Percentiles rank a stretch among this genome's conserved stretches.
phyloP scores from a whole-genome alignment of 2,797 vertebrate species.

The Parambassis ranga region DNA sequence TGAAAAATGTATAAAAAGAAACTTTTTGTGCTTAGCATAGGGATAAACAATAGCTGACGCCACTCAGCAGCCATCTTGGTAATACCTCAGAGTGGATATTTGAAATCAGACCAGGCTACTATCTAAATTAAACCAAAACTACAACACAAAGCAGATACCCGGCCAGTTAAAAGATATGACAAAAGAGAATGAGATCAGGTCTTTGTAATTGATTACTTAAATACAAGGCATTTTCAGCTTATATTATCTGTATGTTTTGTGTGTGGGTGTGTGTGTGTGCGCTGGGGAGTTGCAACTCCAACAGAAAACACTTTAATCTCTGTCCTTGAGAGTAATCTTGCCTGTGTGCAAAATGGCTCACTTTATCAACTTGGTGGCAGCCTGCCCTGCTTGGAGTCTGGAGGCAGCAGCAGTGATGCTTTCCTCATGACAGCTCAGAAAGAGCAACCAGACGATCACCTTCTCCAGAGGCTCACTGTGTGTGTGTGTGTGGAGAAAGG shows the following conservation, averaged over 20 bases:
- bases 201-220: not conserved
- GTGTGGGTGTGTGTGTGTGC: conserved; percentile 18
- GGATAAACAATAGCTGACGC: no score
- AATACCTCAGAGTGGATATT: no score
- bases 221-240: not conserved
- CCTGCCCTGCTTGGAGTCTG: conserved; percentile 73
- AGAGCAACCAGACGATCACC: conserved; percentile 60
- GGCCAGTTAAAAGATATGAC: no score
- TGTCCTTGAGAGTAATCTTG: conserved; percentile 84
- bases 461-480: conserved; percentile 51
- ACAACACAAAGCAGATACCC: no score
- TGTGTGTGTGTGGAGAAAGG: no score
- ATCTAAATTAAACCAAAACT: no score
- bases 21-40: no score
- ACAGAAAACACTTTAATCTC: conserved; percentile 77
- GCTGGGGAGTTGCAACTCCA: conserved; percentile 50
- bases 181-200: not conserved
- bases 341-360: conserved; percentile 79
- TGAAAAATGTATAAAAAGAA: no score
- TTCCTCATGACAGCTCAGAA: conserved; percentile 65
- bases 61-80: no score
- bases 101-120: no score
- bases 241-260: no score
- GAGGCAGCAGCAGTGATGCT: conserved; percentile 58
- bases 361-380: conserved; percentile 81